Base-by-base conservation (phyloP, 2,113 vertebrate species). In the Toxotes chatareus region DNA sequence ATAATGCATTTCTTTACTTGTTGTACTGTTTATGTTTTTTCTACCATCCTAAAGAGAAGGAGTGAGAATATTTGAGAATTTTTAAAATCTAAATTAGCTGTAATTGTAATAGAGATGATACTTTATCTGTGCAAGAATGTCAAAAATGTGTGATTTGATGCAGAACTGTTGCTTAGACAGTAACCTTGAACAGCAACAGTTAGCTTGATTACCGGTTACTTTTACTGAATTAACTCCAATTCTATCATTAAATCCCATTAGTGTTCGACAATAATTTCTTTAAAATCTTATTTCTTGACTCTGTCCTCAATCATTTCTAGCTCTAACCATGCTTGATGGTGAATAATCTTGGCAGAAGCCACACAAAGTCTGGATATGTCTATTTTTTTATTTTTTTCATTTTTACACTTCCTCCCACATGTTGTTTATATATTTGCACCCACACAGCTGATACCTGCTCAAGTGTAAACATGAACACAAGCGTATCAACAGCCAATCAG, bases 381-480 rank as follows among this genome's bases (percentile, higher is more conserved):
- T 51, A 32, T 51, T 57, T 76, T 42, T 32, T 57, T 74, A 8
- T 71, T 81, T 5, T 70, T 40, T 27, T 65, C 17, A 8, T 73
- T 65, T 73, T 65, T 56, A 66, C 0, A 16, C 36, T 51, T 69
- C 38, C 47, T 19, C 61, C 9, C 17, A 34, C 17, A 53, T 47
- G 38, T 46, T 78, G 62, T 76, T 76, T 61, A 32, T 57, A 57
- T 44, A 65, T 82, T 32, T 49, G 23, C 55, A 27, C 46, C 46
- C 57, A 44, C 17, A 27, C 60, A 76, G 71, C 49, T 40, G 57
- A 84, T 75, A 55, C 55, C 49, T 63, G 61, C 75, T 80, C 56
- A 66, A 4, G 14, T 46, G 42, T 80, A 78, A 90, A 79, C 66
- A 85, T 59, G 83, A 83, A 81, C 64, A 85, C 70, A 80, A 62